phyloP scores from a whole-genome alignment of 2,797 vertebrate species.

The Sebastiscus albofasciatus region DNA sequence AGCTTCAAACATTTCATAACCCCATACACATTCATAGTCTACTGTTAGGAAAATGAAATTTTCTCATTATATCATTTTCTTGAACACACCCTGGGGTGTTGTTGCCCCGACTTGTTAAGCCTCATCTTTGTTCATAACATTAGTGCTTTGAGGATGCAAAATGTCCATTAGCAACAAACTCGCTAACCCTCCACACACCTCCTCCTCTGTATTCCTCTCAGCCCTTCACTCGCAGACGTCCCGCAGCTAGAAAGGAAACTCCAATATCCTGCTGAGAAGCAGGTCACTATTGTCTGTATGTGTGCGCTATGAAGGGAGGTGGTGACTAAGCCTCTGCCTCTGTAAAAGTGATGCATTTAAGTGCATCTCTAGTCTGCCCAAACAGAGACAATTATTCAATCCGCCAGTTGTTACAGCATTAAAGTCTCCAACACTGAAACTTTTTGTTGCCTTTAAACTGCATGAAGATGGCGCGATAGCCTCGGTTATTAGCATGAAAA shows the following conservation, averaged over 20 bases:
- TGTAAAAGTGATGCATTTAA: slow-evolving; percentile 40
- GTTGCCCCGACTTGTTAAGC: slow-evolving; percentile 25
- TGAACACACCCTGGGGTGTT: slow-evolving; percentile 6
- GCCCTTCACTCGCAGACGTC: slow-evolving; percentile 8
- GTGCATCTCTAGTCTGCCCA: slow-evolving; percentile 36
- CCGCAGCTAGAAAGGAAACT: slow-evolving; percentile 42
- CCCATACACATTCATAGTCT: background rate
- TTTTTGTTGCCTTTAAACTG: slow-evolving; percentile 16
- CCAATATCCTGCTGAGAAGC: slow-evolving; percentile 47
- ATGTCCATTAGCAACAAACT: slow-evolving; percentile 19
- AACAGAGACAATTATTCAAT: slow-evolving; percentile 24
- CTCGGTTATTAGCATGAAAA: slow-evolving; percentile 13
- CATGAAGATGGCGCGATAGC: slow-evolving; percentile 9
- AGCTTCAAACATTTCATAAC: background rate
- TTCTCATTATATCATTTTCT: slow-evolving; percentile 24
- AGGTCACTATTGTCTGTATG: slow-evolving; percentile 39
- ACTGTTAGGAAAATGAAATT: background rate
- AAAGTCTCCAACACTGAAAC: slow-evolving; percentile 33
- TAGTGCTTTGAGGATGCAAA: slow-evolving; percentile 18
- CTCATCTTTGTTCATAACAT: slow-evolving; percentile 17
- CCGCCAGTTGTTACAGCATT: slow-evolving; percentile 53
- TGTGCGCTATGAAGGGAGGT: background rate
- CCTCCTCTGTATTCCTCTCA: slow-evolving; percentile 10
- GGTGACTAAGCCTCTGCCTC: slow-evolving; percentile 46
- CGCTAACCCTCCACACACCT: slow-evolving; percentile 12